Base-by-base conservation (phyloP, 2,113 vertebrate species). In the Zootoca vivipara region DNA sequence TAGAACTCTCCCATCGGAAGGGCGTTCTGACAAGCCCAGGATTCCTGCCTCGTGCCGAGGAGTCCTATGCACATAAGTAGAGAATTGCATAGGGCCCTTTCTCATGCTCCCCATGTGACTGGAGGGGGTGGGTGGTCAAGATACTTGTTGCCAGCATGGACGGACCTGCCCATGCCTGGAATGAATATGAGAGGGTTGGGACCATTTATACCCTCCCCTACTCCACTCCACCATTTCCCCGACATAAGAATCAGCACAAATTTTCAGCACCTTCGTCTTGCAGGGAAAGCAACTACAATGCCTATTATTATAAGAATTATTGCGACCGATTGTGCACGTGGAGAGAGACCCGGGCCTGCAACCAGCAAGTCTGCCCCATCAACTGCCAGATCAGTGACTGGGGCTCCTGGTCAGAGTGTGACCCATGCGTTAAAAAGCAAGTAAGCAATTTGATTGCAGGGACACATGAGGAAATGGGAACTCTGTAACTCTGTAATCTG, bases 341-440 rank as follows among this genome's bases (percentile, higher is more conserved):
- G 2, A 0, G 6, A 0, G 97, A 98, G 88, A 94, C 40, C 24
- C 95, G 96, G 87, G 86, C 83, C 5, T 97, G 97, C 88, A 97
- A 96, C 78, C 83, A 96, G 77, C 94, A 98, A 86, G 46, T 74
- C 0, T 98, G 97, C 92, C 96, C 96, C 5, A 96, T 97, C 87
- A 97, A 97, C 94, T 98, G 97, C 83, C 80, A 85, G 69, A 93
- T 98, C 5, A 90, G 94, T n/a, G 96, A 97, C 15, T 97, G 96
- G 15, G 96, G 95, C 33, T 78, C 81, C 0, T 97, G 97, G 97
- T 98, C 98, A 30, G 94, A 96, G 7, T 98, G 97, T 89, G 97
- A 98, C 1, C 96, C 94, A 0, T 97, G 97, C 88, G 95, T 96
- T 89, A 96, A 95, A 94, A 98, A 96, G 91, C 96, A 96, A 96